phyloP scores from a whole-genome alignment of 2,113 vertebrate genomes.

The Alces alces region DNA sequence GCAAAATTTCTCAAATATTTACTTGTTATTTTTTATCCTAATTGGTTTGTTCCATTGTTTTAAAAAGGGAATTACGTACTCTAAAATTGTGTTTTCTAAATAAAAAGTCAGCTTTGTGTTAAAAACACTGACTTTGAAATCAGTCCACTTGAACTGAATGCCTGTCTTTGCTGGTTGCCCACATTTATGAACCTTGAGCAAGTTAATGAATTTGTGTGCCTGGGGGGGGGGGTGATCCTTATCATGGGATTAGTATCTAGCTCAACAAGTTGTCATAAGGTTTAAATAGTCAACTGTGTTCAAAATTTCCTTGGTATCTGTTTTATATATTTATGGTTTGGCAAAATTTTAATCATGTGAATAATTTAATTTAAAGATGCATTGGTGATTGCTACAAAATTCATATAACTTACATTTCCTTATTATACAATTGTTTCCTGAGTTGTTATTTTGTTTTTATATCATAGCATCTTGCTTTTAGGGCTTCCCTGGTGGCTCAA shows the following conservation, averaged over 20 bases:
- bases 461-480: background rate
- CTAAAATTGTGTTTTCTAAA: background rate
- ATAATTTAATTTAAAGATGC: background rate
- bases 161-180: background rate
- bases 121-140: background rate
- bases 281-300: background rate
- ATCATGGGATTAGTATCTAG: background rate
- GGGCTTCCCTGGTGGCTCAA: background rate
- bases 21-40: background rate
- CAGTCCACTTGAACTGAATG: background rate
- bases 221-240: background rate
- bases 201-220: background rate
- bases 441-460: background rate
- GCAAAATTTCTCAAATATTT: background rate
- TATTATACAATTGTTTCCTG: background rate
- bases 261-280: background rate
- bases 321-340: background rate
- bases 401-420: background rate
- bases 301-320: background rate
- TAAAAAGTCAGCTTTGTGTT: background rate
- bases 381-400: background rate
- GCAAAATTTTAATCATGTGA: background rate
- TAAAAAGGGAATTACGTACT: background rate
- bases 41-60: background rate
- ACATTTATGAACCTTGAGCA: background rate